Percentiles rank a stretch among this genome's conserved stretches.
Evolutionary conservation across 2,888 invertebrate species (phyloP).

Genomic region (Leptopterna dolabrata): DNA sequence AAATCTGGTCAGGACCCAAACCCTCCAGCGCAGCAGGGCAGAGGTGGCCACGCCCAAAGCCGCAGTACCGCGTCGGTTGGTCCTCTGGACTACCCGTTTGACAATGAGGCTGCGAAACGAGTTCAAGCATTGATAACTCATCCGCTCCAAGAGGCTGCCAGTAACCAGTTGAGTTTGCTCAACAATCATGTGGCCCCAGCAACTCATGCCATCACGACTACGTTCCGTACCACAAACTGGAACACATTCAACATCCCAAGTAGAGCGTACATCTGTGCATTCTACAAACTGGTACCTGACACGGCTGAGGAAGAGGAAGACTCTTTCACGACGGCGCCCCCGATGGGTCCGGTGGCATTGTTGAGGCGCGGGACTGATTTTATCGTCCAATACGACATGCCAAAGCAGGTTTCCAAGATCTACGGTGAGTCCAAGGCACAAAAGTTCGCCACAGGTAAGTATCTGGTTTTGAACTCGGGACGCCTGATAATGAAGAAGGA

Average conservation of each 20-base stretch:
- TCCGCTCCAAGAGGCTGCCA: not conserved
- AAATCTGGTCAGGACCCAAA: not conserved
- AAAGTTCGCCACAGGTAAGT: too few species aligned
- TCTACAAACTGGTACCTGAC: not conserved
- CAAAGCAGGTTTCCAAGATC: not conserved
- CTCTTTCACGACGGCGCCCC: too few species aligned
- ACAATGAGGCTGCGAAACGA: slow-evolving; percentile 1
- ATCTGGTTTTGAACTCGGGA: too few species aligned
- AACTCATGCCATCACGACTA: not conserved
- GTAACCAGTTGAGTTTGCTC: not conserved
- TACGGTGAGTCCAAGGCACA: not conserved
- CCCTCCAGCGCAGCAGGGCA: not conserved
- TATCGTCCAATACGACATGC: not conserved
- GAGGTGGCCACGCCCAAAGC: not conserved
- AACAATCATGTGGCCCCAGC: not conserved
- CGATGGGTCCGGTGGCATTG: too few species aligned
- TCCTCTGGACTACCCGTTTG: not conserved
- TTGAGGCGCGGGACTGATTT: not conserved
- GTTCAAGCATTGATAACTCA: slow-evolving; percentile 1
- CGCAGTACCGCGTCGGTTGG: not conserved
- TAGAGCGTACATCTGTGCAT: not conserved
- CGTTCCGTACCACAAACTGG: not conserved
- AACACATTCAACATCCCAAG: not conserved
- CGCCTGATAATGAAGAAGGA: too few species aligned
- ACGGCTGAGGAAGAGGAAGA: not conserved